phyloP scores from a whole-genome alignment of 2,113 vertebrate species.

The Tretioscincus oriximinensis region DNA sequence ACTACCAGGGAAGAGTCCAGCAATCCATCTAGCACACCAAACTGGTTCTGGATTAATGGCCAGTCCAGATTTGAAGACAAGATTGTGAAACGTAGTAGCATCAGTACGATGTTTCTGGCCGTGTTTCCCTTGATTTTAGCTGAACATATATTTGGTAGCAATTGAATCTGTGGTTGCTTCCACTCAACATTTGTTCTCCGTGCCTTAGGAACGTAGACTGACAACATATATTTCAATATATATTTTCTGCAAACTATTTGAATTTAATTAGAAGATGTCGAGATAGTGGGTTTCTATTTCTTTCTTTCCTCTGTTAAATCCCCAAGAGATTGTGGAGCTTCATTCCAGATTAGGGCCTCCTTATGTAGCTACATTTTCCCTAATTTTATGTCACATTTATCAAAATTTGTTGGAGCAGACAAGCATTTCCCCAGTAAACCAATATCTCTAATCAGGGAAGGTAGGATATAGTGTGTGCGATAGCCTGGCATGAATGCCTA shows the following conservation, averaged over 20 bases:
- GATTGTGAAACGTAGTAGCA: no score
- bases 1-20: no score
- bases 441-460: conserved; percentile 30
- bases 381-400: conserved; percentile 69
- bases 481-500: conserved; percentile 22
- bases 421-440: conserved; percentile 54
- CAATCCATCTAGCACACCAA: no score
- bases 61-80: no score
- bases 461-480: conserved; percentile 16
- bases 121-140: no score
- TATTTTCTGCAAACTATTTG: not conserved
- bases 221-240: no score
- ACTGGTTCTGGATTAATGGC: no score
- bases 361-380: conserved; percentile 39
- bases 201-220: no score
- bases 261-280: not conserved
- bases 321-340: conserved; percentile 28
- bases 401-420: conserved; percentile 71
- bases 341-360: conserved; percentile 58
- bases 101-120: no score
- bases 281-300: not conserved
- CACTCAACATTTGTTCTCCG: no score
- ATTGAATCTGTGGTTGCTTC: no score
- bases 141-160: no score
- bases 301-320: not conserved